Evolutionary conservation across 2,888 invertebrate species (phyloP).

Genomic region (Calameuta filiformis): DNA sequence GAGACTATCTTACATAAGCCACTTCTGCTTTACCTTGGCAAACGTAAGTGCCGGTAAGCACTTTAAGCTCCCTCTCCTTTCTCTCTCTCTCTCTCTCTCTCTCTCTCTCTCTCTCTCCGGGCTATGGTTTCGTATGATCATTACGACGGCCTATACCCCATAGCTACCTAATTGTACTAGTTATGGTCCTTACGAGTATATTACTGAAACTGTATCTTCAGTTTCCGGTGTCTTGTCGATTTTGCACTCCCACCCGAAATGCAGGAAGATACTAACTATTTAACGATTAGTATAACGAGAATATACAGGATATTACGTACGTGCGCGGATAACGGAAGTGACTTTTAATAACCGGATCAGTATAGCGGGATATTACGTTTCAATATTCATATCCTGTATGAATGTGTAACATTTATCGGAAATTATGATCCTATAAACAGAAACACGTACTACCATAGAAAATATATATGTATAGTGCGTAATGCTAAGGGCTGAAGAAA

Average conservation of each 20-base stretch:
- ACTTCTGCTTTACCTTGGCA: neutral
- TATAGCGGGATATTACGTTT: neutral
- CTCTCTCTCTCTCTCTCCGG: constrained; percentile 5
- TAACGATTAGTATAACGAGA: neutral
- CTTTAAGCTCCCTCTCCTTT: constrained; percentile 13
- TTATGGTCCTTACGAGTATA: neutral
- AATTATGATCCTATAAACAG: neutral
- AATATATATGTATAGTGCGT: no score
- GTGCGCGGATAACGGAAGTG: neutral
- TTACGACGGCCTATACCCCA: neutral
- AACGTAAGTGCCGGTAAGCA: neutral
- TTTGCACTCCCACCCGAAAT: neutral
- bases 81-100: constrained; percentile 9
- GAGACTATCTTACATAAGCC: neutral
- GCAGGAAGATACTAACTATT: neutral
- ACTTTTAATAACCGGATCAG: neutral
- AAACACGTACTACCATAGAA: neutral
- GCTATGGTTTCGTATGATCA: neutral
- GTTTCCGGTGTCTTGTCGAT: neutral
- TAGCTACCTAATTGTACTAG: neutral
- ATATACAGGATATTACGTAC: neutral
- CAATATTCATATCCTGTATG: neutral
- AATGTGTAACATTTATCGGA: neutral
- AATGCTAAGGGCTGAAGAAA: neutral
- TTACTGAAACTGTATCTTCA: neutral